Conservation (phyloP, 2,113 vertebrate species). For the Thamnaconus septentrionalis region DNA sequence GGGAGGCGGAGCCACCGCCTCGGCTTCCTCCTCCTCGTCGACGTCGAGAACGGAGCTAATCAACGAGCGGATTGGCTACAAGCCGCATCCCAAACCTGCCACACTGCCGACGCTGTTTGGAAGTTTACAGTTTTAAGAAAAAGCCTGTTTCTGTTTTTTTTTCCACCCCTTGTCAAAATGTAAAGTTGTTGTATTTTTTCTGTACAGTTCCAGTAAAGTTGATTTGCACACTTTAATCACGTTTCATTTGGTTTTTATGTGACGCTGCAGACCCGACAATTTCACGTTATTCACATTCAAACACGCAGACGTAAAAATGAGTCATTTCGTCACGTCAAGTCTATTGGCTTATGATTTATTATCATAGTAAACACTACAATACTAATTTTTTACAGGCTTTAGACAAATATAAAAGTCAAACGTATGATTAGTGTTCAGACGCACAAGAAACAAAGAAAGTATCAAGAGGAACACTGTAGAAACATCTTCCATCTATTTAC, state of each 20-base stretch:
- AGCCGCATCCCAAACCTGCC: conserved; percentile 89
- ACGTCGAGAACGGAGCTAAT: conserved; percentile 88
- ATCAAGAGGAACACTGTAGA: neutral
- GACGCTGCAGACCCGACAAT: no score
- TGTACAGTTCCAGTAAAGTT: conserved; percentile 1
- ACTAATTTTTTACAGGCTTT: conserved; percentile 34
- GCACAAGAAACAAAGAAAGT: neutral
- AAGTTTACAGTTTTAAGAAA: conserved; percentile 83
- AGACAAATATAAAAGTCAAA: conserved; percentile 47
- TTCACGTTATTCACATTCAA: neutral
- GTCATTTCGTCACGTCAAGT: no score
- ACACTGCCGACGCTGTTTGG: conserved; percentile 88
- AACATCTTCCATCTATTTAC: conserved; percentile 43
- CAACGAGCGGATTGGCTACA: conserved; percentile 93
- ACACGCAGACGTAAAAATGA: neutral
- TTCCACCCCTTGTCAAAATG: neutral
- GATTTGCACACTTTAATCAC: neutral
- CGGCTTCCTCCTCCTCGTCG: conserved; percentile 56
- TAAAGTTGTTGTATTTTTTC: neutral
- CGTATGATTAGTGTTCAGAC: conserved; percentile 38
- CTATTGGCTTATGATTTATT: conserved; percentile 32
- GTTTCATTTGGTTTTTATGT: no score
- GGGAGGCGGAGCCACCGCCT: conserved; percentile 63
- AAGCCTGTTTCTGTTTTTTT: neutral
- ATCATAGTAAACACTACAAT: conserved; percentile 52